Percentiles rank a stretch among this genome's conserved stretches.
These are phyloP conservation scores for Glyptemys insculpta DNA, from an alignment of 2,797 vertebrate species.

Conservation along the genomic window DNA sequence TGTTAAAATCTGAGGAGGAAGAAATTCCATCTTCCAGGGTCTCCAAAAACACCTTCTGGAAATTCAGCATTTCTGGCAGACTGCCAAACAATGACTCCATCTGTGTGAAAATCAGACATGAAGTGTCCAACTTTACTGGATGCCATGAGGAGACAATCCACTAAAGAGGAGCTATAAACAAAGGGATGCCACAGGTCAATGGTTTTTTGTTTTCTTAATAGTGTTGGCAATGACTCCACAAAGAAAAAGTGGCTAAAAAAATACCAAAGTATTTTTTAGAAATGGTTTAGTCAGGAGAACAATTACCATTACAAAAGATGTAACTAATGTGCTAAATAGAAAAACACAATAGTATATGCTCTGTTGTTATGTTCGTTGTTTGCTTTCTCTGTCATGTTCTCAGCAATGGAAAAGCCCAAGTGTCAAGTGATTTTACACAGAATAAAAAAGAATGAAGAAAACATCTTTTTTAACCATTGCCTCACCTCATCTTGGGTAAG, in stretches of 20 bases:
- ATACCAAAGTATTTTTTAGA: not conserved
- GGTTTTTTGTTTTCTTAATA: not conserved
- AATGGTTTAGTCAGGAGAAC: constrained; percentile 1
- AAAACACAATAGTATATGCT: not conserved
- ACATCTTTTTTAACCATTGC: not conserved
- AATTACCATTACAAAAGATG: not conserved
- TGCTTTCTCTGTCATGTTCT: not conserved
- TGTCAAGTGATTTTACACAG: not conserved
- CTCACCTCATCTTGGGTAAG: constrained; percentile 95
- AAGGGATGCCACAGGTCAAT: not conserved
- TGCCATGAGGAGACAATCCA: not conserved
- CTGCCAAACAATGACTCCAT: constrained; percentile 98
- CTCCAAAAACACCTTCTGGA: constrained; percentile 97
- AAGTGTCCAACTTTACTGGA: not conserved
- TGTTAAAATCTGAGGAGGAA: constrained; percentile 91
- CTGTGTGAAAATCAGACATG: constrained; percentile 73
- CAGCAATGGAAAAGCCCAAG: not conserved
- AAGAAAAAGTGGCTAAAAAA: not conserved
- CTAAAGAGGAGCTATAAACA: not conserved
- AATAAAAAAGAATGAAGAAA: not conserved
- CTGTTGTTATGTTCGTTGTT: not conserved
- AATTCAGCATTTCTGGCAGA: constrained; percentile 97
- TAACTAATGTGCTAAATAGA: not conserved
- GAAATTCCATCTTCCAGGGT: constrained; percentile 95
- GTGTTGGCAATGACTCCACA: not conserved